Evolutionary conservation across 2,888 invertebrate genomes (phyloP), one percentile per base, ranked within the genome.

Genomic region (Crocallis elinguaria): DNA sequence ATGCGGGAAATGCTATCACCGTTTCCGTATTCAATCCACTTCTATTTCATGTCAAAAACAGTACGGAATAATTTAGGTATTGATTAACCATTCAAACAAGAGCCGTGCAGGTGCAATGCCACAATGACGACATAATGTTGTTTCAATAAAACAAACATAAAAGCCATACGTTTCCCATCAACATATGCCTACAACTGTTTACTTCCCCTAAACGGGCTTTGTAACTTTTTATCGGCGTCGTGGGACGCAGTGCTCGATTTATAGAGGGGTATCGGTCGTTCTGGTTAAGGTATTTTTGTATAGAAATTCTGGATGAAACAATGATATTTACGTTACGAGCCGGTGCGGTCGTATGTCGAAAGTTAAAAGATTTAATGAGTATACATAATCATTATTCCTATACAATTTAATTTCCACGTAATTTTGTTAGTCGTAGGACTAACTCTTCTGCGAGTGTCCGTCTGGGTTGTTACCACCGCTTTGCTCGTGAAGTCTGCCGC

Each of bases 221-320:
- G 58, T 68, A 75, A 75, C 66, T 74, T 80, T 78, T 77, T 73
- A 77, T 79, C 66, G 71, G 62, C 57, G 64, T 50, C 68, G 51
- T 57, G 74, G 69, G 74, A 71, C 71, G 58, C 46, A 35, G 41
- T 46, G 43, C 27, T 9, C 68, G 62, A 74, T 75, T 73, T 68
- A 67, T 61, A 66, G 54, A 56, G 64, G 66, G 74, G 68, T 67
- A 75, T 77, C 62, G 42, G 46, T 11, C 33, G 48, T 37, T 48
- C 30, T 43, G 48, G 53, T 49, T 46, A 65, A 63, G 75, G 33
- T 33, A 43, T 33, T 38, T 37, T 37, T 32, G 32, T 52, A 46
- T 30, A 52, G 11, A 35, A 12, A 21, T 12, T 8, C 32, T 13
- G 32, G 14, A 23, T 32, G 23, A 23, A 46, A 39, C 32, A 46